Evolutionary conservation across 2,113 vertebrate species (phyloP).

Genomic region (Coreoperca whiteheadi): DNA sequence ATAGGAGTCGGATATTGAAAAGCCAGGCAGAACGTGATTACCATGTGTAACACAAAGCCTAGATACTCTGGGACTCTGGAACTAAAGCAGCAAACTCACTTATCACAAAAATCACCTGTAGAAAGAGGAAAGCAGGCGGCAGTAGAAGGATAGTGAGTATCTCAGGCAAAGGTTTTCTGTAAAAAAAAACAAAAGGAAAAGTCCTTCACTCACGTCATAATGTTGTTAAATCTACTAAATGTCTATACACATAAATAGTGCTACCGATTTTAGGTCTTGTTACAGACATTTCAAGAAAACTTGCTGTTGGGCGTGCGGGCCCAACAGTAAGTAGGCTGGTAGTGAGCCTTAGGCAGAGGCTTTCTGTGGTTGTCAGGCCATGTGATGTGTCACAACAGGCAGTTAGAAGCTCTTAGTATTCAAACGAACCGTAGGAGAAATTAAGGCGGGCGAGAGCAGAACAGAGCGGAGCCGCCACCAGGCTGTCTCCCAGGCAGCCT

Average conservation of each 20-base stretch:
- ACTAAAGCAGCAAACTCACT: neutral
- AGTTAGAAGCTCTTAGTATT: constrained; percentile 70
- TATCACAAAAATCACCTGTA: neutral
- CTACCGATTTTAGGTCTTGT: neutral
- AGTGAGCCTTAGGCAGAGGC: constrained; percentile 64
- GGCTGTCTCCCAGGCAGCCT: constrained; percentile 74
- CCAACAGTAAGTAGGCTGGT: constrained; percentile 49
- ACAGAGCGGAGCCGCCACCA: constrained; percentile 66
- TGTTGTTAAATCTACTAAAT: neutral
- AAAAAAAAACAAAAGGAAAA: no score
- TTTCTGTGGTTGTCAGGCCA: constrained; percentile 63
- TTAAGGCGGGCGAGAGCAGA: constrained; percentile 64
- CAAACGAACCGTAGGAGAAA: constrained; percentile 67
- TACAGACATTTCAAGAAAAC: neutral
- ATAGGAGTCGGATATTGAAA: constrained; percentile 46
- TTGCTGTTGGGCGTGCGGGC: no score
- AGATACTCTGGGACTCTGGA: neutral
- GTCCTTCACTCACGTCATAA: neutral
- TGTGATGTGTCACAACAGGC: constrained; percentile 74
- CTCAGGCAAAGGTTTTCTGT: neutral
- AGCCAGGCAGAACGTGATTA: constrained; percentile 22
- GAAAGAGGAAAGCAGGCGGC: neutral
- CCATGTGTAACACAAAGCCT: constrained; percentile 14
- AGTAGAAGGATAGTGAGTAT: neutral
- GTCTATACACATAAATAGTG: neutral